A percentile compares a stretch with the other conserved stretches of the same genome.
Conservation (phyloP, 2,888 invertebrate species). For the Epinotia demarniana region DNA sequence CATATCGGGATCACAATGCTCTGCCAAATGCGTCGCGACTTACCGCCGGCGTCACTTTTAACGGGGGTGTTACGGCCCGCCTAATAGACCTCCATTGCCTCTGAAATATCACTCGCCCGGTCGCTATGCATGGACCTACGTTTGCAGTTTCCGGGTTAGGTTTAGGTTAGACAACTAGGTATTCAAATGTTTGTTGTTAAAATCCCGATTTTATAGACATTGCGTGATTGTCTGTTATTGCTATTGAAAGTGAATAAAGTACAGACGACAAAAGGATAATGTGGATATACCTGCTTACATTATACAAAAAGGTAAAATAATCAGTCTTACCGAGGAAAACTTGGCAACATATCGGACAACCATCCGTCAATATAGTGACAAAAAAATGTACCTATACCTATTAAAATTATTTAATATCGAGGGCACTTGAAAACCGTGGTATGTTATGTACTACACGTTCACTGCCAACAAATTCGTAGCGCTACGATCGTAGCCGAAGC, state of each 20-base stretch:
- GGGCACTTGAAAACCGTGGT: no score
- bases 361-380: no score
- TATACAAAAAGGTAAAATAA: background rate
- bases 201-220: background rate
- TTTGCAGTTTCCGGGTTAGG: conserved; percentile 55
- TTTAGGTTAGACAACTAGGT: conserved; percentile 44
- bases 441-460: no score
- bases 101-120: conserved; percentile 60
- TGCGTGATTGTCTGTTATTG: background rate
- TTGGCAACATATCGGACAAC: no score
- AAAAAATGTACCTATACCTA: no score
- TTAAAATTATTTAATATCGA: no score
- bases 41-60: conserved; percentile 76
- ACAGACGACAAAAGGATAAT: no score
- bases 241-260: background rate
- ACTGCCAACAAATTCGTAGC: no score
- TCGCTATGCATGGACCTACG: conserved; percentile 6
- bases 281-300: no score
- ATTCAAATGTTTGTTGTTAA: background rate
- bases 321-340: background rate
- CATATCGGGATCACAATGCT: conserved; percentile 79
- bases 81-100: conserved; percentile 67
- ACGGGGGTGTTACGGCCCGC: conserved; percentile 65
- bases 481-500: no score
- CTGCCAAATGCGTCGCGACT: conserved; percentile 79